phyloP scores from a whole-genome alignment of 2,797 vertebrate species.

The Anolis apletophallus region DNA sequence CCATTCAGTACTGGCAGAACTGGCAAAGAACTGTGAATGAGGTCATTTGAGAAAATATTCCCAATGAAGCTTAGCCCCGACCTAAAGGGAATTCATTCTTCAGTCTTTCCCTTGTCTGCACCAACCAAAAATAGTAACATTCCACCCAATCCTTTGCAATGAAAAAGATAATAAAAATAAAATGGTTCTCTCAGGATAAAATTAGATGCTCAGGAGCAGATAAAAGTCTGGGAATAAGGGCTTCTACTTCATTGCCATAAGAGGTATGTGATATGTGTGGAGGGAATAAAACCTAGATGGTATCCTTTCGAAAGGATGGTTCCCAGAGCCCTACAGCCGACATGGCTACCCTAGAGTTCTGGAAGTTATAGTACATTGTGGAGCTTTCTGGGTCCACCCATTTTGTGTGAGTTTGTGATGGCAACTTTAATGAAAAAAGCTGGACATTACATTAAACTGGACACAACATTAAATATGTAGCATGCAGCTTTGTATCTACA shows the following conservation, averaged over 20 bases:
- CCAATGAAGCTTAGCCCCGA: constrained; percentile 8
- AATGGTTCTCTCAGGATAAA: constrained; percentile 12
- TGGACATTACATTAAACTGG: not conserved
- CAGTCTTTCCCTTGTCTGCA: constrained; percentile 26
- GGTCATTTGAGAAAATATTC: constrained; percentile 27
- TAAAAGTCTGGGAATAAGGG: constrained; percentile 8
- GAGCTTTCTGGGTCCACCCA: not conserved
- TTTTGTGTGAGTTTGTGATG: not conserved
- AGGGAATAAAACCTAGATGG: too few species aligned
- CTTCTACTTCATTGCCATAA: not conserved
- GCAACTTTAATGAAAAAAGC: not conserved
- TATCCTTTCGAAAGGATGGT: too few species aligned
- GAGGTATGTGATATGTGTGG: too few species aligned
- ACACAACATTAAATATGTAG: not conserved
- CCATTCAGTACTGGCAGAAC: not conserved
- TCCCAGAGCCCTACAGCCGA: too few species aligned
- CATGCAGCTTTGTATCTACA: not conserved
- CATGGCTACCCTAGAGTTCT: too few species aligned
- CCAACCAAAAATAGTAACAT: constrained; percentile 29
- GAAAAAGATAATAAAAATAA: not conserved
- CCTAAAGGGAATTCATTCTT: constrained; percentile 17
- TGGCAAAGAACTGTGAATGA: constrained; percentile 22
- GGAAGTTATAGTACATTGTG: too few species aligned
- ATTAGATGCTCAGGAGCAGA: constrained; percentile 1
- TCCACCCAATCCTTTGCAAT: constrained; percentile 7